phyloP scores from a whole-genome alignment of 2,888 invertebrate genomes.

The Caenorhabditis plicata region DNA sequence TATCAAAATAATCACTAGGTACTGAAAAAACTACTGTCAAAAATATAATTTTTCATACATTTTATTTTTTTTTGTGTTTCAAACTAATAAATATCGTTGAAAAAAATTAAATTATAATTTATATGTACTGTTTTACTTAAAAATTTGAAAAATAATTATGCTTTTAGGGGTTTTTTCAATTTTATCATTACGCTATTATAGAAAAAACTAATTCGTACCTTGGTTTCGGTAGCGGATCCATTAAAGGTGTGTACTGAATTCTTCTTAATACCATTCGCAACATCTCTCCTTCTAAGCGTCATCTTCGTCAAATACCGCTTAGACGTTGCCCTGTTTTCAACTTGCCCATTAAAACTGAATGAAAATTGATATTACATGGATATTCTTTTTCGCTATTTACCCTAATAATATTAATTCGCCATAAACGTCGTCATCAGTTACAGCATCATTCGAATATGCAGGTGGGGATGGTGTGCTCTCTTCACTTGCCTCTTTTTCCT shows the following conservation, averaged over 20 bases:
- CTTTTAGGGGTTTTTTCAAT: conserved; percentile 1
- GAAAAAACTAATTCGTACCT: background rate
- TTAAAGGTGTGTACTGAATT: conserved; percentile 18
- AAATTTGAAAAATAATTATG: background rate
- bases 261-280: conserved; percentile 61
- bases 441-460: conserved; percentile 21
- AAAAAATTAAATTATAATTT: background rate
- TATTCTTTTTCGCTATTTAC: conserved; percentile 20
- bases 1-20: no score
- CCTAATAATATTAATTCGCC: conserved; percentile 61
- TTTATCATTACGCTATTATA: background rate
- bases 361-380: background rate
- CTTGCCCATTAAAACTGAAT: conserved; percentile 49
- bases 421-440: conserved; percentile 43
- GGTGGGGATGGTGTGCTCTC: conserved; percentile 19
- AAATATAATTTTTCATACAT: conserved; percentile 1
- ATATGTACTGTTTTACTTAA: background rate
- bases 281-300: conserved; percentile 40
- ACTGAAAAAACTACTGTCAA: no score
- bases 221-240: conserved; percentile 1
- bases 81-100: background rate
- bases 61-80: background rate
- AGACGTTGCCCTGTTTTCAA: conserved; percentile 41
- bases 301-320: conserved; percentile 59
- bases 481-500: conserved; percentile 15